phyloP scores from a whole-genome alignment of 2,113 vertebrate species.

The Macaca mulatta region DNA sequence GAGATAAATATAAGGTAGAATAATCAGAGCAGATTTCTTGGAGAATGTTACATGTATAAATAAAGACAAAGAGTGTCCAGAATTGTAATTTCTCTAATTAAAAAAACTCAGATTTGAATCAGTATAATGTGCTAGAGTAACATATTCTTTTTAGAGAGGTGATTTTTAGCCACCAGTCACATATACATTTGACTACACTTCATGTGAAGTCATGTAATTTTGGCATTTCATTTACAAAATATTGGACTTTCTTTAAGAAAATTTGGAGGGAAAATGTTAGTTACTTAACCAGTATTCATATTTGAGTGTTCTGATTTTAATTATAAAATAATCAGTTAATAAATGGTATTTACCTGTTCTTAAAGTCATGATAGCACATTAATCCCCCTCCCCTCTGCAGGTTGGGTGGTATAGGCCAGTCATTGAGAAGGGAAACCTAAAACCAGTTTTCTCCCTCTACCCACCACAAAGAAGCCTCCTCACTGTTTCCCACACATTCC shows the following conservation, averaged over 20 bases:
- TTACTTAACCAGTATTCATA: neutral
- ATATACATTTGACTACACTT: neutral
- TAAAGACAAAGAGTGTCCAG: slow-evolving; percentile 16
- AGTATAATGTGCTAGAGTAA: neutral
- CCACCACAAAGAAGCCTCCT: neutral
- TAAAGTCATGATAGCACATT: neutral
- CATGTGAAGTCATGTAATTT: neutral
- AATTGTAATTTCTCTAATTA: neutral
- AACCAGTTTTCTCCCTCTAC: neutral
- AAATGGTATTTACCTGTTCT: neutral
- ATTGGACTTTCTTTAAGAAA: neutral
- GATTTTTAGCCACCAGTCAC: neutral
- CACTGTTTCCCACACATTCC: neutral
- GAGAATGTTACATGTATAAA: neutral
- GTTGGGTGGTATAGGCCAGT: neutral
- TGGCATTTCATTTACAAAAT: neutral
- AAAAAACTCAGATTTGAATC: neutral
- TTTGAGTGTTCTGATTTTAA: neutral
- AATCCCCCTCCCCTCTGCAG: neutral
- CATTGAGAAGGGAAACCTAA: neutral
- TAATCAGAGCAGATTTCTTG: neutral
- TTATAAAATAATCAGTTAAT: neutral
- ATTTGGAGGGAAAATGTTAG: neutral
- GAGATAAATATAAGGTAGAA: neutral
- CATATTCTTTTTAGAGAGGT: neutral